A percentile compares a stretch with the other conserved stretches of the same genome.
These are phyloP conservation scores for Coecobrya sp. DNA, from an alignment of 2,888 invertebrate genomes.

Conservation along the genomic window DNA sequence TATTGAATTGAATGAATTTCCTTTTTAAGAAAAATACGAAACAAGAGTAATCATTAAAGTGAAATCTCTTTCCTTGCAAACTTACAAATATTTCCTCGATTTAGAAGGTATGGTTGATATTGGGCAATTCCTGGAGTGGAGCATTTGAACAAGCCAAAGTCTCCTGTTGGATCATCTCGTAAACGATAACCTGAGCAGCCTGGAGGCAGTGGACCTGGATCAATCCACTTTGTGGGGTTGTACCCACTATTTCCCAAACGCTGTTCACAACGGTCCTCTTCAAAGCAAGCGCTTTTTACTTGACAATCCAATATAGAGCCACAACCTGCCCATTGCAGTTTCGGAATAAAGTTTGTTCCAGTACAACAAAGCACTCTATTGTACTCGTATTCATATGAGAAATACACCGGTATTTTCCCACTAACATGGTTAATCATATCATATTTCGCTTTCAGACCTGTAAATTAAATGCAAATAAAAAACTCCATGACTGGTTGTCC, in stretches of 20 bases:
- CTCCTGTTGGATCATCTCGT: conserved; percentile 83
- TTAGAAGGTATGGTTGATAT: conserved; percentile 84
- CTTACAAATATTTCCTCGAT: conserved; percentile 85
- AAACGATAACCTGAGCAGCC: conserved; percentile 82
- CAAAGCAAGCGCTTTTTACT: conserved; percentile 85
- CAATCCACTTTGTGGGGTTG: conserved; percentile 80
- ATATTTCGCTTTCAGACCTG: conserved; percentile 79
- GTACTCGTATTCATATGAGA: conserved; percentile 83
- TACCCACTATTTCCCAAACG: conserved; percentile 79
- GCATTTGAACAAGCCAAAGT: conserved; percentile 84
- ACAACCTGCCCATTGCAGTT: conserved; percentile 84
- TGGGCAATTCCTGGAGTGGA: conserved; percentile 81
- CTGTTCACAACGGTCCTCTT: conserved; percentile 84
- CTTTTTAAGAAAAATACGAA: neutral
- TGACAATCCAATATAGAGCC: conserved; percentile 84
- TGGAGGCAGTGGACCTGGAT: conserved; percentile 82
- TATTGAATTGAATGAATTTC: neutral
- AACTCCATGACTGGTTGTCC: neutral
- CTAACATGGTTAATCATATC: conserved; percentile 65
- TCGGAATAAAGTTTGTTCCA: conserved; percentile 77
- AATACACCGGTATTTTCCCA: conserved; percentile 80
- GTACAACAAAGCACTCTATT: conserved; percentile 82
- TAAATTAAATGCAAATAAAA: conserved; percentile 15
- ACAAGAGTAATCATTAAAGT: neutral
- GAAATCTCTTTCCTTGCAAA: neutral